Base-by-base conservation (phyloP, 1,140 invertebrate genomes). In the Drosophila parabipectinata region DNA sequence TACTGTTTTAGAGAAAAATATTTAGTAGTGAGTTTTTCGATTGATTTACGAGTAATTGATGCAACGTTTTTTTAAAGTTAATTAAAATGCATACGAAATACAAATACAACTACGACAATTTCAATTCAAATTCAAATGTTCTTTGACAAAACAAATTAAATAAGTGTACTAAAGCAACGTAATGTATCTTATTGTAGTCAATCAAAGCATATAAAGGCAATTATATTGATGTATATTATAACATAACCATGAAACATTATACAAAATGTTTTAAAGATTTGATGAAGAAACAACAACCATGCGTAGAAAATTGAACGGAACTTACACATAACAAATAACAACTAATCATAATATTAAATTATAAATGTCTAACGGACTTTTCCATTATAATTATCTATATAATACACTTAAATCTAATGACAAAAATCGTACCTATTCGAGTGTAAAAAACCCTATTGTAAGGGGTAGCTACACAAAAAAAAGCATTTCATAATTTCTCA, bases 11-110 rank as follows among this genome's bases (percentile, higher is more conserved):
- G 64, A 76, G 59, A 54, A 32, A 77, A 77, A 77, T 76, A 80
- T 85, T 84, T 77, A 77, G 78, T 89, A 83, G 82, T 54, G 72
- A 76, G 79, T 84, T 88, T 87, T 87, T 87, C 68, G 84, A 74
- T 81, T 73, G 69, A 77, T 84, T 83, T 84, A 58, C 41, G 53
- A 80, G 47, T 78, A 78, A 34, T 74, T 79, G 57, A 78, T 62
- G 37, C 62, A 68, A 45, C 56, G 72, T 81, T 85, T 76, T 77
- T 76, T 81, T 73, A 83, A 52, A 75, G 80, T 85, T 83, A 74
- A 79, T 82, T 72, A 76, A 74, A 52, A 37, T 52, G 50, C 45
- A 59, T 52, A 44, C 41, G 15, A 44, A 37, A 37, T 60, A 74
- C 53, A 62, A 74, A 56, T 72, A 77, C 58, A 69, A 78, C 59